phyloP scores from a whole-genome alignment of 1,140 invertebrate genomes.

The Rhynchophorus ferrugineus region DNA sequence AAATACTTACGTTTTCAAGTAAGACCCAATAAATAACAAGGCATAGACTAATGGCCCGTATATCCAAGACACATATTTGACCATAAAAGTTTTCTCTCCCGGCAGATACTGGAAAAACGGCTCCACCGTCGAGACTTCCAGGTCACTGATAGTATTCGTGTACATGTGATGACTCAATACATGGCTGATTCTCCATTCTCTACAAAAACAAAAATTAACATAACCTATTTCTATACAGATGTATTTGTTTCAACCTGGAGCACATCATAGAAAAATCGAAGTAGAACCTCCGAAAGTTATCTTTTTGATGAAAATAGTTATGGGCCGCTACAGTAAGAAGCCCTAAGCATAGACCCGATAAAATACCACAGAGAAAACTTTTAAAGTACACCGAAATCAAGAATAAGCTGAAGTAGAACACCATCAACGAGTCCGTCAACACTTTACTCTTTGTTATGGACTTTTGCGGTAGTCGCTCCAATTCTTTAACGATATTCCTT shows the following conservation, averaged over 20 bases:
- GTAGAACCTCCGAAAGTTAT: conserved; percentile 77
- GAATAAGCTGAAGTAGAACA: conserved; percentile 44
- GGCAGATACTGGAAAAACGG: conserved; percentile 66
- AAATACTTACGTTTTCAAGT: conserved; percentile 1
- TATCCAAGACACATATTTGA: conserved; percentile 43
- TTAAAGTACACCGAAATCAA: conserved; percentile 45
- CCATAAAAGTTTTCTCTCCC: conserved; percentile 41
- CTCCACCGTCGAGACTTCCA: conserved; percentile 63
- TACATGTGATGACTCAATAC: conserved; percentile 73
- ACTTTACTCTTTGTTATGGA: conserved; percentile 42
- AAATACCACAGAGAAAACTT: conserved; percentile 40
- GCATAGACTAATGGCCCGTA: conserved; percentile 47
- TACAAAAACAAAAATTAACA: conserved; percentile 36
- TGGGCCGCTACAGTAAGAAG: conserved; percentile 56
- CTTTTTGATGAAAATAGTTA: conserved; percentile 74
- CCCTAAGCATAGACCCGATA: conserved; percentile 49
- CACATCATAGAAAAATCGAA: conserved; percentile 55
- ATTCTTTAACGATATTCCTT: conserved; percentile 40
- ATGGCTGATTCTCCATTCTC: conserved; percentile 71
- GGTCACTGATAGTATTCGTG: conserved; percentile 69
- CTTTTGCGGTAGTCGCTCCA: conserved; percentile 27
- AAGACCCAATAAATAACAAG: neutral
- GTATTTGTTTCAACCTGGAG: conserved; percentile 6
- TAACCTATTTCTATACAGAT: neutral
- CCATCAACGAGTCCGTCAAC: conserved; percentile 48